Conservation (phyloP, 2,888 invertebrate species). For the Lymantria monacha region DNA sequence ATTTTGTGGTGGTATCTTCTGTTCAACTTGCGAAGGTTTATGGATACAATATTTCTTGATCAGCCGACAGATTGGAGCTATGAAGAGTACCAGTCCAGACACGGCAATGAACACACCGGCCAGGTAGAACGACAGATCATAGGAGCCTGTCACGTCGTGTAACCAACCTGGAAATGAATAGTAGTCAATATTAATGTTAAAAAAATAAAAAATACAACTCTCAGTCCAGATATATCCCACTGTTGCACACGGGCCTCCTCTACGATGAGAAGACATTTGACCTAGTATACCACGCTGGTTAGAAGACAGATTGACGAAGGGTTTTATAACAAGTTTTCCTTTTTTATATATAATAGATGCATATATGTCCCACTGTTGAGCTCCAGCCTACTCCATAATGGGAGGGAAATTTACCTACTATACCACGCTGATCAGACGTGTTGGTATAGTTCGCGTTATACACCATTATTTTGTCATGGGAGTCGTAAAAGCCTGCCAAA, state of each 20-base stretch:
- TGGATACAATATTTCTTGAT: too few relatives aligned
- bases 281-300: too few relatives aligned
- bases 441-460: too few relatives aligned
- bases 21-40: neutral
- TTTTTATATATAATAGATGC: too few relatives aligned
- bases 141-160: constrained; percentile 89
- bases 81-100: constrained; percentile 85
- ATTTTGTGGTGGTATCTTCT: neutral
- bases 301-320: too few relatives aligned
- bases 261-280: too few relatives aligned
- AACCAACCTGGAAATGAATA: constrained; percentile 86
- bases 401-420: too few relatives aligned
- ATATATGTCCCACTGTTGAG: neutral
- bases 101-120: constrained; percentile 90
- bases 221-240: neutral
- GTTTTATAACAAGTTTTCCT: too few relatives aligned
- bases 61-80: constrained; percentile 34
- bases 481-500: too few relatives aligned
- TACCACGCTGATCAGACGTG: too few relatives aligned
- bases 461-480: too few relatives aligned
- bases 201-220: neutral
- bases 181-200: neutral
- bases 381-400: too few relatives aligned
- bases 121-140: constrained; percentile 90
- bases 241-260: neutral